Evolutionary conservation across 2,113 vertebrate species (phyloP).

Genomic region (Herpetotheres cachinnans): DNA sequence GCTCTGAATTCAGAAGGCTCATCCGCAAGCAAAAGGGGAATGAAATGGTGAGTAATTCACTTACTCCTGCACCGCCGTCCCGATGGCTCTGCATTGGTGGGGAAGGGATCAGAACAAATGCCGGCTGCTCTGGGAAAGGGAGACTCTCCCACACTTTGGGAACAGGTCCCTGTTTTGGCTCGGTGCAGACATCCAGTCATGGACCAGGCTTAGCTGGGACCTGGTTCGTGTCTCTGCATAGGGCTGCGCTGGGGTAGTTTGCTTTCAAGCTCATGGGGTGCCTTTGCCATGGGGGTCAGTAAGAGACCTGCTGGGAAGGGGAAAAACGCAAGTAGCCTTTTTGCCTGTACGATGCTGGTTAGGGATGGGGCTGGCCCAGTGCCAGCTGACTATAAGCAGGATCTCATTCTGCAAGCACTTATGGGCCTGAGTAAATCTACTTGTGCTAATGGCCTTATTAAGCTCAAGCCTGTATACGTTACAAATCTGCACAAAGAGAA

Average conservation of each 20-base stretch:
- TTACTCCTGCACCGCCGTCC: background rate
- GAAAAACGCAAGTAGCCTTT: background rate
- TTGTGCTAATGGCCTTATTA: slow-evolving; percentile 20
- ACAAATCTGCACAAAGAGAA: slow-evolving; percentile 24
- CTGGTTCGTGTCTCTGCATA: background rate
- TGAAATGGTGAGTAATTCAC: background rate
- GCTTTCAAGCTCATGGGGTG: background rate
- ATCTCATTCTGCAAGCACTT: background rate
- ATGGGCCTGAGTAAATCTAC: background rate
- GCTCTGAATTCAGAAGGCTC: background rate
- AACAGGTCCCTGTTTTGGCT: background rate
- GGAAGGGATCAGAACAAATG: background rate
- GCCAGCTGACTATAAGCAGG: background rate
- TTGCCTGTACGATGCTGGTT: fast-evolving
- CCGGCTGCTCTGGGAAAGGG: background rate
- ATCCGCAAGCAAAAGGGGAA: background rate
- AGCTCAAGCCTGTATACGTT: background rate
- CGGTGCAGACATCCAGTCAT: fast-evolving
- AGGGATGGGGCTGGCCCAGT: background rate
- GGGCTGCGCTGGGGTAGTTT: background rate
- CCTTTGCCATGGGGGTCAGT: background rate
- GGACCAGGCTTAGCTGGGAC: fast-evolving
- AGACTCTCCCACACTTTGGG: background rate
- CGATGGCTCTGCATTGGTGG: background rate
- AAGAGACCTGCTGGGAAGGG: background rate